Conservation (phyloP, 1,140 invertebrate species). For the Dreissena polymorpha region DNA sequence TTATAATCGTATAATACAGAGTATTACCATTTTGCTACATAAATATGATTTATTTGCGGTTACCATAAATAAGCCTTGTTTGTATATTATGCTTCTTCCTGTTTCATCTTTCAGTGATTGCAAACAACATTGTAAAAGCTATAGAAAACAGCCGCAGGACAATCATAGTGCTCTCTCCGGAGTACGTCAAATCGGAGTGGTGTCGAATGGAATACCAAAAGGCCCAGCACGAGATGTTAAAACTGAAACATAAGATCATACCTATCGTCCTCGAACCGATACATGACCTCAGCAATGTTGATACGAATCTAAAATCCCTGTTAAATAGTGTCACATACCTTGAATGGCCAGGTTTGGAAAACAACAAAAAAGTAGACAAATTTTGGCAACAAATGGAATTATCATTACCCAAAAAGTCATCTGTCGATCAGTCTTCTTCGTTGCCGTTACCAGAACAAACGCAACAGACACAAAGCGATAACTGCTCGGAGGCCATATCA, state of each 20-base stretch:
- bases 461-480: not conserved
- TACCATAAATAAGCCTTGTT: too few species aligned
- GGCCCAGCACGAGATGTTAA: constrained; percentile 77
- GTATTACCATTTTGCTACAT: too few species aligned
- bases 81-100: too few species aligned
- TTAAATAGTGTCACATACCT: constrained; percentile 74
- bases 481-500: not conserved
- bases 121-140: constrained; percentile 75
- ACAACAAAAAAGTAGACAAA: constrained; percentile 60
- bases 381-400: constrained; percentile 73
- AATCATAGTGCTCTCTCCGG: constrained; percentile 72
- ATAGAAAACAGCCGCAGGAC: constrained; percentile 74
- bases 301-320: constrained; percentile 70
- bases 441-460: not conserved
- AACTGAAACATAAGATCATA: constrained; percentile 75
- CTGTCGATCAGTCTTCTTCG: constrained; percentile 1
- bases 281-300: constrained; percentile 57
- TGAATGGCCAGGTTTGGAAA: constrained; percentile 69
- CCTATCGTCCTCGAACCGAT: constrained; percentile 74
- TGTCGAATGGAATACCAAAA: constrained; percentile 75
- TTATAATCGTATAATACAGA: too few species aligned
- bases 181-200: constrained; percentile 75
- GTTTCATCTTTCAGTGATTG: constrained; percentile 68
- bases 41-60: too few species aligned
- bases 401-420: constrained; percentile 72